A percentile compares a stretch with the other conserved stretches of the same genome.
Evolutionary conservation across 1,140 invertebrate species (phyloP).

Genomic region (Procambarus clarkii): DNA sequence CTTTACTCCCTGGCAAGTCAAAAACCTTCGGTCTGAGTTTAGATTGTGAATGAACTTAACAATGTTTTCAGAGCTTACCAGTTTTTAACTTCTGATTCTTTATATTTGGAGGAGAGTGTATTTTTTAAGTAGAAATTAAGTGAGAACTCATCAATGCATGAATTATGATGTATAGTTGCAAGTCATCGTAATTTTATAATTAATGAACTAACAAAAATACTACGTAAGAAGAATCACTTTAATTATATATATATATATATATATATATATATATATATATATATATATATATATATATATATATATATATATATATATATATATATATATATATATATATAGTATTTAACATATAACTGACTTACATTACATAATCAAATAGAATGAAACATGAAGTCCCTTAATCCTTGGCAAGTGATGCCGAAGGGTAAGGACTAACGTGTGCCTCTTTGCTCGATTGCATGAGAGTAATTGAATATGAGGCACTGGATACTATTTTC

Average conservation of each 20-base stretch:
- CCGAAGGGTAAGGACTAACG: conserved; percentile 25
- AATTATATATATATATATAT: conserved; percentile 13
- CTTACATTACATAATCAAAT: neutral
- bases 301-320: conserved; percentile 5
- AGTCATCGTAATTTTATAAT: conserved; percentile 26
- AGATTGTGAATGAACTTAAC: neutral
- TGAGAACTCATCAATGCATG: conserved; percentile 36
- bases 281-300: conserved; percentile 12
- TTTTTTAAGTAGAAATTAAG: neutral
- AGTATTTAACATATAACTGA: neutral
- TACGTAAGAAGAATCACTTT: conserved; percentile 10
- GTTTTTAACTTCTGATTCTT: neutral
- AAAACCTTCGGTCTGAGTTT: neutral
- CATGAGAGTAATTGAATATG: conserved; percentile 44
- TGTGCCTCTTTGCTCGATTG: conserved; percentile 36
- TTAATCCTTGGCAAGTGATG: conserved; percentile 45
- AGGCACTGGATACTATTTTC: neutral
- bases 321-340: neutral
- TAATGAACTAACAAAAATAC: conserved; percentile 44
- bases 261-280: conserved; percentile 4
- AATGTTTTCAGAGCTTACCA: neutral
- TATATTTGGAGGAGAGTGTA: conserved; percentile 25
- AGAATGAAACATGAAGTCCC: conserved; percentile 27
- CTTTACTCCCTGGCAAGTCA: neutral
- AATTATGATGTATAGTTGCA: conserved; percentile 19